These are phyloP conservation scores for Acronicta psi DNA, from an alignment of 2,888 invertebrate species.

Conservation along the genomic window DNA sequence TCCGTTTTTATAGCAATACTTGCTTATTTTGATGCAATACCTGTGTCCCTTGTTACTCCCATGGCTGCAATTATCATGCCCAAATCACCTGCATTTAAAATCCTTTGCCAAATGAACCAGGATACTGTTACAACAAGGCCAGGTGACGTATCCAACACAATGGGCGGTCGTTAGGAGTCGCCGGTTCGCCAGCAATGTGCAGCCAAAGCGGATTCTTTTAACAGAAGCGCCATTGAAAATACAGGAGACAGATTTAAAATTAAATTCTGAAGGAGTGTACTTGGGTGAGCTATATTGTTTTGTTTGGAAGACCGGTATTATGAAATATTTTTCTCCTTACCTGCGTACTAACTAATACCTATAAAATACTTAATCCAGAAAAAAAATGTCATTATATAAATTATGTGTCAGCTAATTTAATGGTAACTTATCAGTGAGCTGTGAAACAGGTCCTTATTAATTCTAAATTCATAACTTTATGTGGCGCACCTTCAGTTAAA, in stretches of 20 bases:
- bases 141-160: conserved; percentile 52
- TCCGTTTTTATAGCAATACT: too few relatives aligned
- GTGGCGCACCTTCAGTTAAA: too few relatives aligned
- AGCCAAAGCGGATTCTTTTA: conserved; percentile 62
- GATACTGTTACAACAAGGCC: conserved; percentile 36
- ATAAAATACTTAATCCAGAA: too few relatives aligned
- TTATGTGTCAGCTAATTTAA: too few relatives aligned
- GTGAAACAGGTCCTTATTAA: too few relatives aligned
- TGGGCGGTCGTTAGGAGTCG: conserved; percentile 67
- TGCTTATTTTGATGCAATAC: too few relatives aligned
- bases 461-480: too few relatives aligned
- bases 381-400: too few relatives aligned
- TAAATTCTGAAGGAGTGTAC: conserved; percentile 43
- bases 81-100: conserved; percentile 12
- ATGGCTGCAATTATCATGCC: neutral
- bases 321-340: conserved; percentile 5
- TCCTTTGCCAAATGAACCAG: conserved; percentile 10
- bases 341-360: too few relatives aligned
- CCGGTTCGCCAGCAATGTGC: conserved; percentile 67
- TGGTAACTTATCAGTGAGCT: too few relatives aligned
- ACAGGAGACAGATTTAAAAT: conserved; percentile 38
- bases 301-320: conserved; percentile 14
- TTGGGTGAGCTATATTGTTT: conserved; percentile 31
- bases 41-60: too few relatives aligned
- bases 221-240: conserved; percentile 41